Evolutionary conservation across 2,113 vertebrate genomes (phyloP).

Genomic region (mouse (Mus musculus)): GRCm39 chr6:77987501-77988000

Average conservation of each 20-base stretch:
- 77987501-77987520: neutral
- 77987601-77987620: neutral
- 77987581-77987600: neutral
- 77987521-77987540: neutral
- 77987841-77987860: neutral
- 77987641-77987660: neutral
- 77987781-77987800: rapidly evolving
- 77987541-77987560: neutral
- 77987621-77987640: neutral
- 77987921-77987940: neutral
- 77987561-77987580: neutral
- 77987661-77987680: neutral
- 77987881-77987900: neutral
- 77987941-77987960: neutral
- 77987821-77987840: neutral
- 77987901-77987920: neutral
- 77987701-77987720: neutral
- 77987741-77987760: neutral
- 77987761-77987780: neutral
- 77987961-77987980: neutral
- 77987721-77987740: neutral
- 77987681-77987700: neutral
- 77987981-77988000: neutral
- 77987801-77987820: neutral
- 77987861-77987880: neutral